These are phyloP conservation scores for Rousettus madagascariensis DNA, from an alignment of 2,797 vertebrate genomes.

Conservation along the genomic window DNA sequence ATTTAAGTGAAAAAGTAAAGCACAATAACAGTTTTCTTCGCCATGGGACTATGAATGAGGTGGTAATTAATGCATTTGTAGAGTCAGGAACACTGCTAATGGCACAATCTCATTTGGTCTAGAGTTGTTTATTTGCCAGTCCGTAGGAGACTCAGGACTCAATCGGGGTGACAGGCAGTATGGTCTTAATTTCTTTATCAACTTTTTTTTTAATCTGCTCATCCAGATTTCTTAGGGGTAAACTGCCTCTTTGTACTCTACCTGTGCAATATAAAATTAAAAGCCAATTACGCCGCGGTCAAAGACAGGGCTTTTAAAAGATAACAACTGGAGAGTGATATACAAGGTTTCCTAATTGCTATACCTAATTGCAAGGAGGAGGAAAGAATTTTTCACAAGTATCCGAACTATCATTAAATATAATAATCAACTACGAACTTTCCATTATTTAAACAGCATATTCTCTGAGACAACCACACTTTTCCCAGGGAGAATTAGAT, in stretches of 20 bases:
- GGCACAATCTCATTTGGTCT: not conserved
- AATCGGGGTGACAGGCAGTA: not conserved
- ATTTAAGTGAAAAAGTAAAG: constrained; percentile 51
- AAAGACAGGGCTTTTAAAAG: constrained; percentile 54
- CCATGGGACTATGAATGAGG: not conserved
- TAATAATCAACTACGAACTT: constrained; percentile 37
- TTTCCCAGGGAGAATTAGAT: not conserved
- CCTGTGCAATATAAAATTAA: constrained; percentile 59
- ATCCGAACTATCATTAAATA: constrained; percentile 39
- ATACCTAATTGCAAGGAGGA: constrained; percentile 51
- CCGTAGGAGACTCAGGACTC: not conserved
- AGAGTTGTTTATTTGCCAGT: not conserved
- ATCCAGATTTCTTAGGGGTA: constrained; percentile 30
- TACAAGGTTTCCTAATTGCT: constrained; percentile 39
- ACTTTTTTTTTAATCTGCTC: not conserved
- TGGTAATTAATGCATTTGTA: constrained; percentile 3
- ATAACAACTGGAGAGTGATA: constrained; percentile 56
- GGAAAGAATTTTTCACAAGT: constrained; percentile 23
- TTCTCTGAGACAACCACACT: constrained; percentile 4
- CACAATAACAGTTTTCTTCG: not conserved
- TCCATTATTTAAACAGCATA: constrained; percentile 10
- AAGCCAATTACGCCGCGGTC: constrained; percentile 4
- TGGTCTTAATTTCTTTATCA: constrained; percentile 26
- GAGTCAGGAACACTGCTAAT: not conserved
- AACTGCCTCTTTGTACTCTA: constrained; percentile 55